phyloP scores from a whole-genome alignment of 1,140 invertebrate genomes.

The Pachypeltis micranthus region DNA sequence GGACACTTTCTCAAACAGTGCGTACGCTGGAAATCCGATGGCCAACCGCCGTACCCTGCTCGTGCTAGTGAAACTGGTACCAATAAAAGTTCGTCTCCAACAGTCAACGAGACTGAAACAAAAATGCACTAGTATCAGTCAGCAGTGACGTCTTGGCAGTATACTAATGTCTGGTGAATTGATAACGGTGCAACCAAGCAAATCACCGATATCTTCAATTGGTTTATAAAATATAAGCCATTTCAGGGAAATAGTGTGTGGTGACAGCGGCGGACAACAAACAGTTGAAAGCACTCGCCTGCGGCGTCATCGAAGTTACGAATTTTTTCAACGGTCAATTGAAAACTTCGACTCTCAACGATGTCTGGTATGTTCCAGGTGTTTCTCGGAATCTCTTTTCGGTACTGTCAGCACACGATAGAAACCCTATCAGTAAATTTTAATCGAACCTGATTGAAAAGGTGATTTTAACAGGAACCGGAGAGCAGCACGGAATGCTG shows the following conservation, averaged over 20 bases:
- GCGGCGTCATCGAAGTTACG: slow-evolving; percentile 28
- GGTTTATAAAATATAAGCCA: slow-evolving; percentile 24
- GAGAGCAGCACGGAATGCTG: slow-evolving; percentile 22
- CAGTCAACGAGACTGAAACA: too few species aligned
- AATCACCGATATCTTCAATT: slow-evolving; percentile 26
- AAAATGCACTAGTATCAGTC: slow-evolving; percentile 24
- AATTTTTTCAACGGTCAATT: slow-evolving; percentile 20
- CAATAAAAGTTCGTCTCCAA: too few species aligned
- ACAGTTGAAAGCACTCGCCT: slow-evolving; percentile 24
- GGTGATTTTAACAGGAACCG: slow-evolving; percentile 23
- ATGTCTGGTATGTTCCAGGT: slow-evolving; percentile 28
- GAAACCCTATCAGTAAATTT: slow-evolving; percentile 27
- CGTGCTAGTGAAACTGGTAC: too few species aligned
- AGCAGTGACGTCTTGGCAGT: slow-evolving; percentile 13
- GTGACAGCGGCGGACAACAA: slow-evolving; percentile 27
- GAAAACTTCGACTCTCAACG: too few species aligned
- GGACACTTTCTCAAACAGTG: too few species aligned
- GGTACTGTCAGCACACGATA: slow-evolving; percentile 28
- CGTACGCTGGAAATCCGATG: too few species aligned
- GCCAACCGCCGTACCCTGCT: too few species aligned
- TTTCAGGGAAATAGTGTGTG: slow-evolving; percentile 20
- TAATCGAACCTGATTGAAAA: slow-evolving; percentile 24
- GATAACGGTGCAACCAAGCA: slow-evolving; percentile 32
- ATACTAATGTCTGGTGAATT: slow-evolving; percentile 28
- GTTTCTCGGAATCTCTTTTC: slow-evolving; percentile 31